Percentiles rank a stretch among this genome's conserved stretches.
These are phyloP conservation scores for Halisarca cf. caerulea DNA, from an alignment of 37 sponge, comb jelly and placozoan genomes.

Conservation along the genomic window DNA sequence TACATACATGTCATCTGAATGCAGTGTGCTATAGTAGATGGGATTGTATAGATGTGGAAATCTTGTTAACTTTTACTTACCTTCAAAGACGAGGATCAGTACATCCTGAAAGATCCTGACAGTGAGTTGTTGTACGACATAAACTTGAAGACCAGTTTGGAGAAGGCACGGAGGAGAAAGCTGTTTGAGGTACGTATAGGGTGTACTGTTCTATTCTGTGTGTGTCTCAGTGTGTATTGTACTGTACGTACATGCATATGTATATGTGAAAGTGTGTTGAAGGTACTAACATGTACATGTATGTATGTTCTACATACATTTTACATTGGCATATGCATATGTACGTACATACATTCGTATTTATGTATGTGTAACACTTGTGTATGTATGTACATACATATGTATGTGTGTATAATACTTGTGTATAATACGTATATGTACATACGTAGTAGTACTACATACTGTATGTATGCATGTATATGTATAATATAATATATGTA, in stretches of 20 bases:
- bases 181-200: conserved; percentile 40
- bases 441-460: neutral
- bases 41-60: no score
- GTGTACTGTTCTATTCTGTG: no score
- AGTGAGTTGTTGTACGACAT: conserved; percentile 59
- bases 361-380: no score
- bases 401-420: neutral
- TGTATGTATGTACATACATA: neutral
- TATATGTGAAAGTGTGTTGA: no score
- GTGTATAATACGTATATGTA: neutral
- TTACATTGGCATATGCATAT: no score
- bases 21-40: no score
- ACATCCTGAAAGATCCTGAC: conserved; percentile 52
- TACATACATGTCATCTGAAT: neutral
- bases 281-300: neutral
- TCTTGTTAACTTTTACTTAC: no score
- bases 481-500: neutral
- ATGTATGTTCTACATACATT: neutral
- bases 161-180: conserved; percentile 40
- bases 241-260: no score
- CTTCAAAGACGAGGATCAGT: conserved; percentile 48
- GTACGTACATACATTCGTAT: no score
- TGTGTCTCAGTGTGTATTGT: no score
- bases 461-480: neutral
- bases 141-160: conserved; percentile 50